Evolutionary conservation across 2,113 vertebrate species (phyloP), one percentile per base, ranked within the genome.

Genomic region (Oxygymnocypris stewartii): DNA sequence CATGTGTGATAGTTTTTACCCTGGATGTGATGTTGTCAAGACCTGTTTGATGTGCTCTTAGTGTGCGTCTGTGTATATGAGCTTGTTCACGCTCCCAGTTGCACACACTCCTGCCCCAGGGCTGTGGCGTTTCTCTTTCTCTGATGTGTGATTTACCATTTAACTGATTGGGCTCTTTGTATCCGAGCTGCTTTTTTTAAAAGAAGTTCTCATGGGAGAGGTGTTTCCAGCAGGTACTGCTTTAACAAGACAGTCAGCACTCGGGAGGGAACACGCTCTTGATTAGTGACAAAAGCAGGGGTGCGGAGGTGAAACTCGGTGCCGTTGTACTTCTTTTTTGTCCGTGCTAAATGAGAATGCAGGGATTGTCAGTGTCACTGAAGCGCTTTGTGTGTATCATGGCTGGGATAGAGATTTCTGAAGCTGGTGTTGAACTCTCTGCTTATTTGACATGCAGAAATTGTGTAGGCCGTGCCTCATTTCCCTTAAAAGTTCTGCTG

Each of bases 161-260:
- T 91, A 92, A 93, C 91, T 92, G 91, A 92, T 91, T 90, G 85
- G 87, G 84, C 85, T 92, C 82, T 87, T 77, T 89, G 90, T 91
- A 86, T 90, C 40, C 11, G 8, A 25, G 44, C 79, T 57, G 88
- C 86, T 91, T 82, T 78, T 86, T 88, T 90, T 71, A 6, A 63
- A 88, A 77, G 71, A 49, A 40, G 2, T 71, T 35, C 87, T 84
- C 80, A 3, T 71, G 90, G 40, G 85, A 87, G 75, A 73, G 71
- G 23, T 67, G 74, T 85, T 79, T 86, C 84, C 81, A 51, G 75
- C 89, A 87, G 74, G 65, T 28, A 28, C 51, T 25, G 49, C 13
- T 85, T 82, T 78, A 83, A 82, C 59, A 75, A 73, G 82, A 79
- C 85, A 83, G 74, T 61, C 65, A 1, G 18, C 37, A 59, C 84